Evolutionary conservation across 2,113 vertebrate genomes (phyloP), one percentile per base, ranked within the genome.

Genomic region (Nettapus auritus): DNA sequence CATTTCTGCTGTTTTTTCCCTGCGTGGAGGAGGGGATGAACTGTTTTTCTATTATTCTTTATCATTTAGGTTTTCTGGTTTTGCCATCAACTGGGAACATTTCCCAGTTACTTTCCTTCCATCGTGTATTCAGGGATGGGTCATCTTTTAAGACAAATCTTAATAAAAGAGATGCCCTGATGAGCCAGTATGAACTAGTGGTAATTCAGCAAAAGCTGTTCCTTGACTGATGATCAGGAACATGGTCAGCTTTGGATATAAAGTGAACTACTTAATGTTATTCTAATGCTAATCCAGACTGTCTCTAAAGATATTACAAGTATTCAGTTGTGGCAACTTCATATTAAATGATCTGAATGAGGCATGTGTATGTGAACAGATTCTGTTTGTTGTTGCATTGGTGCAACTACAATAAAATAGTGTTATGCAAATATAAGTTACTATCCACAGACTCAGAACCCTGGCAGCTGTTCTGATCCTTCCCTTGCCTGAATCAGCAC

Each of bases 41-140:
- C 79, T 83, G 75, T 75, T 88, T 97, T 94, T 63, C 56, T 86
- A 83, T 86, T 90, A 56, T 28, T 83, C 42, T 83, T 68, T 50
- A 59, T 93, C 69, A 88, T 88, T 93, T 44, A 9, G 1, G 13
- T 70, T 95, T 88, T 80, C 93, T 95, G 74, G 86, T 95, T 94
- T 91, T 96, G 88, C 82, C 3, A 2, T 62, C 0, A 15, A 83
- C 88, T 88, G 56, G 56, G 73, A 96, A 90, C 79, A 91, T 71
- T 71, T 81, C 84, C 75, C 82, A 78, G 46, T 91, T 50, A 86
- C 50, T 79, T 89, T 90, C 78, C 76, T 89, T 13, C 59, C 26
- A n/a, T 67, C 48, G 83, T 90, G 56, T 53, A 34, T 63, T 93
- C 71, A 60, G 52, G 66, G 36, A 63, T 76, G 52, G 59, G 55